Conservation (phyloP, 2,113 vertebrate genomes). For the Alethe castanea region DNA sequence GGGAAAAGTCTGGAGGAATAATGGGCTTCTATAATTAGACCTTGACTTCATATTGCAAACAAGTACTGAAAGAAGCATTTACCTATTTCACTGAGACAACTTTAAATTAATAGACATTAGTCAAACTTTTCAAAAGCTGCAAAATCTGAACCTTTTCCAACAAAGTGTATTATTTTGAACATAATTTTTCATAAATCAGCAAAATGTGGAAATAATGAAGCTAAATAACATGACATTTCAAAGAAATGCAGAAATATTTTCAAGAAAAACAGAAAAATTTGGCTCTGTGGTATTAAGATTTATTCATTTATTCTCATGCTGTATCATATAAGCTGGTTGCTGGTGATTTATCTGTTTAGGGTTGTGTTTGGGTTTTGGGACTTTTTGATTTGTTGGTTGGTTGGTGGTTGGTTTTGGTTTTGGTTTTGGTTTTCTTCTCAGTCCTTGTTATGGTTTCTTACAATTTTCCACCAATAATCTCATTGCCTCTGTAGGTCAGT, state of each 20-base stretch:
- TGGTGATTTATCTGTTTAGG: neutral
- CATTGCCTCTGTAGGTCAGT: neutral
- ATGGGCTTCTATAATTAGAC: neutral
- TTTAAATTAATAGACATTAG: neutral
- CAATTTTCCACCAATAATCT: neutral
- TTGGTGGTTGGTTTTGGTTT: neutral
- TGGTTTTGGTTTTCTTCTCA: neutral
- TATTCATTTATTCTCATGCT: neutral
- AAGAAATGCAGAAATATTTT: neutral
- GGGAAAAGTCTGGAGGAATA: neutral
- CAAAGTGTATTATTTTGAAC: neutral
- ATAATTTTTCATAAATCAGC: neutral
- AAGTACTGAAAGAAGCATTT: neutral
- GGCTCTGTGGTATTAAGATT: neutral
- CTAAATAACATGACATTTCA: neutral
- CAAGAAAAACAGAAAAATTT: neutral
- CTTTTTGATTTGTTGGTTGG: neutral
- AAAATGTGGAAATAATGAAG: neutral
- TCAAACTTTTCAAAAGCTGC: neutral
- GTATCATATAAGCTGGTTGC: neutral
- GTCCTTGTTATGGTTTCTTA: neutral
- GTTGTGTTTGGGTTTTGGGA: neutral
- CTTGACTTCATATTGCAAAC: neutral
- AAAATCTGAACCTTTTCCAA: neutral
- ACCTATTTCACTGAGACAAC: neutral